Base-by-base conservation (phyloP, 2,888 invertebrate genomes). In the Elaeidobius kamerunicus region DNA sequence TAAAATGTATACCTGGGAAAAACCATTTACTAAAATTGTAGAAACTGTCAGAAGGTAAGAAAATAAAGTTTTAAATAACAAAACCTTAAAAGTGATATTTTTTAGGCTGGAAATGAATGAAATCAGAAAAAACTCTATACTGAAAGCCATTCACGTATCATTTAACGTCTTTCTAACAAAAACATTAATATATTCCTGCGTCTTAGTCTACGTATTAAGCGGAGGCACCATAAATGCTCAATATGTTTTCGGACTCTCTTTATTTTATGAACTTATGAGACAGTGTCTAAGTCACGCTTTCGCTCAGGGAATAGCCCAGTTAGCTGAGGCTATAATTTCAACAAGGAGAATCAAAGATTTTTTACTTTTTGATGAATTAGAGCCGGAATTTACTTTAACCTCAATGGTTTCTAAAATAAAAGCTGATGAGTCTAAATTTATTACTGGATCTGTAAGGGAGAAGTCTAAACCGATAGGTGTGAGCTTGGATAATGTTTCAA, bases 91-190 rank as follows among this genome's bases (percentile, higher is more conserved):
- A 11, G 4, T n/a, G 5, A 18, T 14, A 19, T 32, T 39, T 46
- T 52, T 40, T 16, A 53, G 53, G 19, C 11, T 23, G 49, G 90
- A 91, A 75, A 80, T 89, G 12, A 75, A 77, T 46, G 78, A 81
- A 52, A 78, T 87, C 46, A 75, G 79, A 60, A 72, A 76, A 20
- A 81, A 83, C 6, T 82, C 85, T 0, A 81, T 82, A 71, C 76
- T 84, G 47, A 76, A 80, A 65, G 84, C 82, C 0, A 79, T 84
- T 61, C 81, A 81, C n/a, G 74, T 80, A 23, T 81, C 84, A 0
- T 69, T 79, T 56, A 70, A 80, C 65, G 84, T 92, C 42, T 91
- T 90, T 67, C 86, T 91, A 0, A 88, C 90, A 63, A 83, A 92
- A 60, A 79, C 89, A 30, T 86, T 92, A 1, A 76, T 92, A 12